phyloP scores from a whole-genome alignment of 2,797 vertebrate genomes.

The Artibeus lituratus region DNA sequence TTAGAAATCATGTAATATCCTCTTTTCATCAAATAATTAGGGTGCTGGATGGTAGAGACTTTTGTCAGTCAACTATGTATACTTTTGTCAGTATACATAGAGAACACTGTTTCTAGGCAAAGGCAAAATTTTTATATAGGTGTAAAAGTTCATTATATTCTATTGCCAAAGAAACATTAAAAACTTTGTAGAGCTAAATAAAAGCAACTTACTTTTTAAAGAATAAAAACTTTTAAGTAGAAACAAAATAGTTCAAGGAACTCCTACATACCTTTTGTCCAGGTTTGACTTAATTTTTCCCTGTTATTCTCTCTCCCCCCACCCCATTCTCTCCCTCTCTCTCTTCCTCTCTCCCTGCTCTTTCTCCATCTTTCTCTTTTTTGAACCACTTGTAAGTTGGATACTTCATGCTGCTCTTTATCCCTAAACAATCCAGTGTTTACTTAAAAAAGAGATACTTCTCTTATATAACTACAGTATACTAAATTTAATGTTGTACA shows the following conservation, averaged over 20 bases:
- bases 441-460: background rate
- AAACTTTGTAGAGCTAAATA: conserved; percentile 88
- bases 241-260: background rate
- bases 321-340: background rate
- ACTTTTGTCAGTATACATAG: conserved; percentile 84
- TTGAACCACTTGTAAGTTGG: background rate
- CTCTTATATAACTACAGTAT: background rate
- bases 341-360: background rate
- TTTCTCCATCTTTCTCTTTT: background rate
- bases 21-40: conserved; percentile 82
- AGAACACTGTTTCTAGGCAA: conserved; percentile 87
- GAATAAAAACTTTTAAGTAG: conserved; percentile 87
- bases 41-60: conserved; percentile 83
- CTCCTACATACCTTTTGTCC: background rate
- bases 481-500: background rate
- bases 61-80: conserved; percentile 83
- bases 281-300: background rate
- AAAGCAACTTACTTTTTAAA: conserved; percentile 88
- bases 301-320: background rate
- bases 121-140: conserved; percentile 87
- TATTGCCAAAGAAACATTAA: conserved; percentile 88
- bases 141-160: conserved; percentile 85
- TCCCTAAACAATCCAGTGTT: background rate
- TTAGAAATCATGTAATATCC: conserved; percentile 84
- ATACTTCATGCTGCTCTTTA: background rate